These are phyloP conservation scores for Pempheris klunzingeri DNA, from an alignment of 2,797 vertebrate species.

Conservation along the genomic window DNA sequence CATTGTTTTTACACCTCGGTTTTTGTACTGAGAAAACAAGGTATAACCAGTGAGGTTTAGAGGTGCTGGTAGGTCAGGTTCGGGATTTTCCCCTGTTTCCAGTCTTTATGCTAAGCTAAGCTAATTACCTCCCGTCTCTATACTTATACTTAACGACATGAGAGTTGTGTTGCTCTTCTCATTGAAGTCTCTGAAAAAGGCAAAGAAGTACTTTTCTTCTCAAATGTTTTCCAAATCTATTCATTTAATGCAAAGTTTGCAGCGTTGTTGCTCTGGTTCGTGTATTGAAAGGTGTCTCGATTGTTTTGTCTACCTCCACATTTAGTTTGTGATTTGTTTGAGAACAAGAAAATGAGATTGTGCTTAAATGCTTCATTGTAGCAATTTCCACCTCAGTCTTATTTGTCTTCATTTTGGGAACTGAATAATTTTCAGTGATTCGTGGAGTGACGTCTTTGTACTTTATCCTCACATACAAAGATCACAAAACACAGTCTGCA, in stretches of 20 bases:
- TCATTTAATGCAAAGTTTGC: neutral
- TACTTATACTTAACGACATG: neutral
- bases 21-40: neutral
- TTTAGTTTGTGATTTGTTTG: slow-evolving; percentile 17
- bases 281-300: neutral
- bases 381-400: slow-evolving; percentile 14
- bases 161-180: neutral
- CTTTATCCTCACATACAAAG: neutral
- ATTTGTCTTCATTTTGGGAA: slow-evolving; percentile 24
- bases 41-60: neutral
- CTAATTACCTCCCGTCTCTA: neutral
- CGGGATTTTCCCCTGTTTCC: neutral
- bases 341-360: neutral
- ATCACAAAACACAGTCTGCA: slow-evolving; percentile 5
- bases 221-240: neutral
- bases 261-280: neutral
- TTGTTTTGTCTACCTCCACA: slow-evolving; percentile 31
- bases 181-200: neutral
- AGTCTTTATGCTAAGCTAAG: neutral
- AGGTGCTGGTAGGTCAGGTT: neutral
- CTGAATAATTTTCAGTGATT: neutral
- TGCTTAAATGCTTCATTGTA: slow-evolving; percentile 9
- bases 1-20: neutral
- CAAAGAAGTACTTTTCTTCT: neutral
- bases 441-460: neutral